phyloP scores from a whole-genome alignment of 2,797 vertebrate species.

The Aulostomus chinensis region DNA sequence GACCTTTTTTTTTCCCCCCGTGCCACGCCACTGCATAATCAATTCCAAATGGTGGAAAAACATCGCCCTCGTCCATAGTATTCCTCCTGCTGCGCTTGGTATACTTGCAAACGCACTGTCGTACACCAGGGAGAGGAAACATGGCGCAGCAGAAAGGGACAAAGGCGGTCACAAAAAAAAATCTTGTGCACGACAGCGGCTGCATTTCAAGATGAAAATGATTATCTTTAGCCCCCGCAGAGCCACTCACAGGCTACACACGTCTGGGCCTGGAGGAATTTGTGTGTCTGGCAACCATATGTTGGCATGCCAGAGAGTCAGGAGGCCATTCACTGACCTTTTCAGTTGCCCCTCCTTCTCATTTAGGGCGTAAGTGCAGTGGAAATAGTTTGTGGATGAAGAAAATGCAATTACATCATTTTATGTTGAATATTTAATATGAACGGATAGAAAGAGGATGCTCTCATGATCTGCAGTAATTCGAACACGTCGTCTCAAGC shows the following conservation, averaged over 20 bases:
- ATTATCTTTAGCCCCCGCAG: conserved; percentile 9
- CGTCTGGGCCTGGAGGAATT: conserved; percentile 34
- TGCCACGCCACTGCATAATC: conserved; percentile 27
- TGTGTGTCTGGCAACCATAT: conserved; percentile 65
- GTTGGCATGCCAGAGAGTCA: conserved; percentile 46
- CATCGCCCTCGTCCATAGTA: background rate
- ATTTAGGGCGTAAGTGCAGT: conserved; percentile 1
- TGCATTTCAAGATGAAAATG: conserved; percentile 56
- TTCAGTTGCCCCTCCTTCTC: conserved; percentile 3
- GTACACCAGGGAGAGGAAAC: background rate
- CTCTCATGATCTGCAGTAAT: background rate
- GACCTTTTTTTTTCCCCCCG: conserved; percentile 27
- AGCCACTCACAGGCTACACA: background rate
- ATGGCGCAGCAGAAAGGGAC: background rate
- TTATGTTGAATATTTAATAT: background rate
- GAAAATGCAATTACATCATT: background rate
- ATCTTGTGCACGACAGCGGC: conserved; percentile 71
- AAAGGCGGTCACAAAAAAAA: conserved; percentile 65
- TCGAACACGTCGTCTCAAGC: background rate
- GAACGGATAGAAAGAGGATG: too few relatives aligned
- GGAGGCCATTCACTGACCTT: conserved; percentile 41
- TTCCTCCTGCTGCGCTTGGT: background rate
- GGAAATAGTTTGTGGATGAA: conserved; percentile 12
- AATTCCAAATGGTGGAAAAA: conserved; percentile 33
- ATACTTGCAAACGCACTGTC: conserved; percentile 6